phyloP scores from a whole-genome alignment of 2,888 invertebrate species.

The Oscheius sp. region DNA sequence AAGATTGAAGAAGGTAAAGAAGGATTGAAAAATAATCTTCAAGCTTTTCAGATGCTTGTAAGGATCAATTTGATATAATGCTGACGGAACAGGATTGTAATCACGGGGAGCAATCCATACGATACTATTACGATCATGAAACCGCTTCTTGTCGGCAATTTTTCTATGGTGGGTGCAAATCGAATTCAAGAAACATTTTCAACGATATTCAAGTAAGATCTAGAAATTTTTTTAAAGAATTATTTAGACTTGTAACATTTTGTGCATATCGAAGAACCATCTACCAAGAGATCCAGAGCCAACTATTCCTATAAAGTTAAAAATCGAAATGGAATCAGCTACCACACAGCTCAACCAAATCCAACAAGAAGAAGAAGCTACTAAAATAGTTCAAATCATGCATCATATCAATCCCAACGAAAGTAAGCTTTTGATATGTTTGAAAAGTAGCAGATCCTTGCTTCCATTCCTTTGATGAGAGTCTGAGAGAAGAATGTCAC shows the following conservation, averaged over 20 bases:
- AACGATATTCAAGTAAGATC: constrained; percentile 30
- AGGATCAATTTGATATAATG: constrained; percentile 45
- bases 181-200: constrained; percentile 47
- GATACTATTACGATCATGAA: constrained; percentile 47
- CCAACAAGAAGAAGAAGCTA: constrained; percentile 25
- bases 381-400: constrained; percentile 36
- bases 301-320: constrained; percentile 9
- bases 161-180: constrained; percentile 54
- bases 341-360: constrained; percentile 11
- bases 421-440: constrained; percentile 15
- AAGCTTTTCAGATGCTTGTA: constrained; percentile 36
- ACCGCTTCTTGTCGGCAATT: constrained; percentile 43
- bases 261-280: constrained; percentile 31
- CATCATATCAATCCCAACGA: constrained; percentile 42
- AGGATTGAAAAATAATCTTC: not conserved
- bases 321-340: not conserved
- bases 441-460: constrained; percentile 36
- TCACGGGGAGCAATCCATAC: constrained; percentile 41
- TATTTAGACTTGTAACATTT: constrained; percentile 37
- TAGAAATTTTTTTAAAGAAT: not conserved
- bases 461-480: constrained; percentile 38
- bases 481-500: constrained; percentile 47
- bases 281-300: not conserved
- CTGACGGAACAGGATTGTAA: constrained; percentile 51
- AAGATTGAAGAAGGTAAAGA: constrained; percentile 35